Base-by-base conservation (phyloP, 2,797 vertebrate genomes). In the Paguma larvata region DNA sequence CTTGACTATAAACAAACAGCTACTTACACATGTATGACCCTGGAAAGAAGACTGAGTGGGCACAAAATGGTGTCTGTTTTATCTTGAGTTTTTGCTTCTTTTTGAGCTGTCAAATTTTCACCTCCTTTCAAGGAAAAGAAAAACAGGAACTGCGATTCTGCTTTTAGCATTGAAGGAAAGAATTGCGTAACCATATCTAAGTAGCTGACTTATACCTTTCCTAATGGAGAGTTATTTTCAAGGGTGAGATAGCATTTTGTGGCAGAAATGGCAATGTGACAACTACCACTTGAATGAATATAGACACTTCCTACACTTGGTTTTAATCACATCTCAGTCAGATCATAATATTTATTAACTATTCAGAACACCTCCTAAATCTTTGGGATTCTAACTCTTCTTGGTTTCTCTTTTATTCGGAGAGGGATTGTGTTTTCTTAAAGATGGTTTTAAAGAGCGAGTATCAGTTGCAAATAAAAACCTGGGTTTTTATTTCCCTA, bases 21-120 rank as follows among this genome's bases (percentile, higher is more conserved):
- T 98, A 98, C 98, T 98, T 98, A 98, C 97, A 98, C 97, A 98
- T 98, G 97, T 95, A 98, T 98, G 98, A 98, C 98, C 98, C 97
- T 98, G 97, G 97, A 98, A 97, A 97, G 95, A 97, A 95, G 94
- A 97, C 96, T 98, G 98, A 98, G 98, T 98, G 97, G 97, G 97
- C 97, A 98, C 97, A 97, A 98, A 98, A 97, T 98, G 96, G 97
- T 97, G 95, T 97, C 95, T 98, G 97, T 97, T 97, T 96, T 97
- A 95, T 97, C 96, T 97, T 93, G 97, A 80, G 86, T 82, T 97
- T 98, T 92, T 97, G 91, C 96, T 98, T 98, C 97, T 96, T 97
- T 97, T 95, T 97, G 93, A 97, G 95, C 95, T 97, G 97, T 98
- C 97, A 97, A 83, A 97, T 97, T 97, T 98, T 97, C 97, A 97